Conservation (phyloP, 1,140 invertebrate species). For the Bombus haemorrhoidalis region DNA sequence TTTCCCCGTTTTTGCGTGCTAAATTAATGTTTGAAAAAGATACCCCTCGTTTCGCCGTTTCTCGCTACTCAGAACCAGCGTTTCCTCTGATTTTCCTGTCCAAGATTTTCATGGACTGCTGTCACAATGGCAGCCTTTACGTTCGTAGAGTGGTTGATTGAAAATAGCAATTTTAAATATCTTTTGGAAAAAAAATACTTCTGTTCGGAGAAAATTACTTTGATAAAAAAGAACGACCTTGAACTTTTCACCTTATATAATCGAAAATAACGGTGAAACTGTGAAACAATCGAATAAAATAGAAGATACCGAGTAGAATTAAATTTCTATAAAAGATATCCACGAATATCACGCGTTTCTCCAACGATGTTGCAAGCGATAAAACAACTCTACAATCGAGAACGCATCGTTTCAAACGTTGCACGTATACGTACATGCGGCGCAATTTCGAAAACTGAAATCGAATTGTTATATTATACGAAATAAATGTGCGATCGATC, state of each 20-base stretch:
- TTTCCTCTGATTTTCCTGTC: slow-evolving; percentile 9
- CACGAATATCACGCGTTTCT: too few relatives aligned
- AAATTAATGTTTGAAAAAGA: slow-evolving; percentile 55
- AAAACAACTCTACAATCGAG: background rate
- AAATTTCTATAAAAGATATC: background rate
- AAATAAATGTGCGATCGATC: background rate
- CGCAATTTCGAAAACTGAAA: background rate
- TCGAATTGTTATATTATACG: too few relatives aligned
- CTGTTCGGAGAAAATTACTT: background rate
- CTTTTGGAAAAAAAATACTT: too few relatives aligned
- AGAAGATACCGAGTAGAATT: background rate
- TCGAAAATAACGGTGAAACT: background rate
- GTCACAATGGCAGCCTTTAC: background rate
- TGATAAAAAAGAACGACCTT: background rate
- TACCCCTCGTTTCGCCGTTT: slow-evolving; percentile 27
- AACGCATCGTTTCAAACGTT: background rate
- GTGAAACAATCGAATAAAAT: too few relatives aligned
- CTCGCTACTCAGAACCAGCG: background rate
- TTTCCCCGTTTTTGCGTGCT: slow-evolving; percentile 19
- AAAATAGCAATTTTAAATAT: background rate
- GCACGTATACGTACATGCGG: background rate
- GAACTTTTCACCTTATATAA: background rate
- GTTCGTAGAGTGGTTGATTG: background rate
- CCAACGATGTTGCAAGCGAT: background rate
- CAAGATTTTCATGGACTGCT: background rate